Percentiles rank a stretch among this genome's conserved stretches.
Evolutionary conservation across 2,113 vertebrate species (phyloP).

Genomic region (Glaucidium brasilianum): DNA sequence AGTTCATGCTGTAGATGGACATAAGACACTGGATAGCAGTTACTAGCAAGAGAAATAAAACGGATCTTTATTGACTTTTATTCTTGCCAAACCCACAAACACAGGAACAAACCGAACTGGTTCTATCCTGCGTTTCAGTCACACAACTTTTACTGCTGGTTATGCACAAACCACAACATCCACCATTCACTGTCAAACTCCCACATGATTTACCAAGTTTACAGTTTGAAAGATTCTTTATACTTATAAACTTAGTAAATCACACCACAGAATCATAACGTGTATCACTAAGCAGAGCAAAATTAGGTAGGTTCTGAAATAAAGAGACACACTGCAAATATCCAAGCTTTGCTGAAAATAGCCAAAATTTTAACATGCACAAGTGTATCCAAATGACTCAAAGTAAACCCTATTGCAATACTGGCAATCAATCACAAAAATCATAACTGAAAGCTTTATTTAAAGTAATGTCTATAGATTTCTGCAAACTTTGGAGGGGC

Average conservation of each 20-base stretch:
- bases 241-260: neutral
- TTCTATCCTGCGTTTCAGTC: neutral
- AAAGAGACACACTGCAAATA: neutral
- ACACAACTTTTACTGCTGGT: constrained; percentile 31
- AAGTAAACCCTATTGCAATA: neutral
- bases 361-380: neutral
- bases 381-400: neutral
- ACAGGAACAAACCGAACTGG: constrained; percentile 29
- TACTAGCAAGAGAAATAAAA: neutral
- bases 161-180: constrained; percentile 8
- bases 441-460: neutral
- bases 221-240: neutral
- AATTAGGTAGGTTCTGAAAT: neutral
- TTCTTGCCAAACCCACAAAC: neutral
- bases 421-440: neutral
- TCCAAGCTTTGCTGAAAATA: neutral
- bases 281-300: neutral
- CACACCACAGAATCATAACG: neutral
- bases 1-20: neutral
- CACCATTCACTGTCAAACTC: neutral
- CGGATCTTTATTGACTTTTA: neutral
- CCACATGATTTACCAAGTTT: neutral
- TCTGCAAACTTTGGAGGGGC: neutral
- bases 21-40: neutral
- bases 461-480: neutral